Base-by-base conservation (phyloP, 2,113 vertebrate species). In the Zapus hudsonius region DNA sequence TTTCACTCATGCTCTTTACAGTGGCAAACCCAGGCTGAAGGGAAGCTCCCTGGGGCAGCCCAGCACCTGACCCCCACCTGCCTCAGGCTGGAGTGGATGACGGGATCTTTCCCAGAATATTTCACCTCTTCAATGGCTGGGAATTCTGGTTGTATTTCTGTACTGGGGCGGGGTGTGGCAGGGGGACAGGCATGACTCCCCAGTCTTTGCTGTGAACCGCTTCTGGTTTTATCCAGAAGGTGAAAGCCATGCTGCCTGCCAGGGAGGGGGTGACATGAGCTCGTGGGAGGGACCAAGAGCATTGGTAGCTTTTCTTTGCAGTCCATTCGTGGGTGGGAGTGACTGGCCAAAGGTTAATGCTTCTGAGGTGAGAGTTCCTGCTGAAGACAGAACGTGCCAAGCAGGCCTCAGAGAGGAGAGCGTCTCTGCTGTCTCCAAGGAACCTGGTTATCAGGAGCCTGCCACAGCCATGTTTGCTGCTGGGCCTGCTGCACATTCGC, bases 391-490 rank as follows among this genome's bases (percentile, higher is more conserved):
- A 3, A 7, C 7, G 12, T 11, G 36, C 7, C 25, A 13, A n/a
- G 42, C 8, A 7, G 23, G 20, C 40, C 2, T 0, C 3, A 16
- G 20, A 25, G 17, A 47, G 78, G 64, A 38, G 66, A 5, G 7
- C 33, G 23, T 2, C 3, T 4, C 2, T 0, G 23, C 17, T 29
- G 40, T n/a, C 29, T 38, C 22, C 15, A 66, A 36, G n/a, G n/a
- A n/a, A n/a, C n/a, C n/a, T n/a, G n/a, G n/a, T n/a, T n/a, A n/a
- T n/a, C n/a, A n/a, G n/a, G n/a, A n/a, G n/a, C n/a, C n/a, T n/a
- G n/a, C n/a, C 1, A 9, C 22, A 4, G 3, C 33, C 73, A 33
- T 0, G 0, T n/a, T 31, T 69, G 25, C 11, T 0, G 33, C 20
- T 1, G 1, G 29, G 38, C 0, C n/a, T 42, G 27, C 64, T 72